These are phyloP conservation scores for Carcharodon carcharias DNA, from an alignment of 2,797 vertebrate genomes.

Conservation along the genomic window DNA sequence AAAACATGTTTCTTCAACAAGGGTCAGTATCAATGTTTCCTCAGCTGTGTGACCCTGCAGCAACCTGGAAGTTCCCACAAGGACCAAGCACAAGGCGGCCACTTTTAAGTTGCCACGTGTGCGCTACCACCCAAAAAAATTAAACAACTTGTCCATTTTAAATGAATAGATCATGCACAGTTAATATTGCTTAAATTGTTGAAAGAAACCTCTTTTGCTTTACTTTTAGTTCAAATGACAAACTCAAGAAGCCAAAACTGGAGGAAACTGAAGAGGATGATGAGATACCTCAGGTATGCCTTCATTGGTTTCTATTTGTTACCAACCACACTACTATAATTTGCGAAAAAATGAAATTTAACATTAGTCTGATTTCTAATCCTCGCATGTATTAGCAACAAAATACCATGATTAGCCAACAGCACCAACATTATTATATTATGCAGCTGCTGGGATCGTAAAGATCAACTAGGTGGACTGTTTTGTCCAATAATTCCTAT, in stretches of 20 bases:
- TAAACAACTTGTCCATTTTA: not conserved
- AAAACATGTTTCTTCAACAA: not conserved
- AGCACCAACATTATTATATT: not conserved
- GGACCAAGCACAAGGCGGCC: no score
- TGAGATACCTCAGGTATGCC: not conserved
- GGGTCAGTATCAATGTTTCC: not conserved
- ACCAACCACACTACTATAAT: not conserved
- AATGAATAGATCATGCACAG: not conserved
- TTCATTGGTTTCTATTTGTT: not conserved
- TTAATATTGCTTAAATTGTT: not conserved
- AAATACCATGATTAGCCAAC: not conserved
- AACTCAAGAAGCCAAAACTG: not conserved
- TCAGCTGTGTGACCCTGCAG: no score
- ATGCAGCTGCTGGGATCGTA: not conserved
- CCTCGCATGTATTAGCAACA: no score
- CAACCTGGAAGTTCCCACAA: no score
- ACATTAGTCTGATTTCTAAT: not conserved
- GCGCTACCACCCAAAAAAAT: not conserved
- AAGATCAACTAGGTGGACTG: not conserved
- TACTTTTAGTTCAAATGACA: not conserved
- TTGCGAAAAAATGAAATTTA: not conserved
- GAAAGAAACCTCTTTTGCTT: not conserved
- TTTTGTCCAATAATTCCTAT: not conserved
- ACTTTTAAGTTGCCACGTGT: no score
- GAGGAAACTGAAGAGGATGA: not conserved